A percentile compares a stretch with the other conserved stretches of the same genome.
phyloP scores from a whole-genome alignment of 2,797 vertebrate species.

The Lacerta agilis region DNA sequence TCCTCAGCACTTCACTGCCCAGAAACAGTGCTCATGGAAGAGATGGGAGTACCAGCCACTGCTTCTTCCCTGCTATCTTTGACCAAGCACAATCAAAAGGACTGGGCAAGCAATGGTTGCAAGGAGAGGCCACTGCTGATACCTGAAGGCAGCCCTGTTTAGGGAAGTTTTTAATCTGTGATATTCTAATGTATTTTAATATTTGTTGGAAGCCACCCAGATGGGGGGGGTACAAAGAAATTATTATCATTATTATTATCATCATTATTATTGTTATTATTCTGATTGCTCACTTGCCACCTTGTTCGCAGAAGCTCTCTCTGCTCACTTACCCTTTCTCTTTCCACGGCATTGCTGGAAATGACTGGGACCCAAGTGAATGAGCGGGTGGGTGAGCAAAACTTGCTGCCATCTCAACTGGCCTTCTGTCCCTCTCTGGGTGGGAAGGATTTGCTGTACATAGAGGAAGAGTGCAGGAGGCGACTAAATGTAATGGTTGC shows the following conservation, averaged over 20 bases:
- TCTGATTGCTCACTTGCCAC: background rate
- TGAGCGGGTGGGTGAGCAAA: background rate
- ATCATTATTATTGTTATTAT: background rate
- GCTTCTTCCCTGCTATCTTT: too few relatives aligned
- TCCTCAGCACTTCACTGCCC: background rate
- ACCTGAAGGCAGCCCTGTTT: too few relatives aligned
- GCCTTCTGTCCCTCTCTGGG: background rate
- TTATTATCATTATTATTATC: too few relatives aligned
- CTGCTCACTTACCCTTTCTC: background rate
- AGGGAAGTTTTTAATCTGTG: too few relatives aligned
- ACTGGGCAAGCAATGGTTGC: background rate
- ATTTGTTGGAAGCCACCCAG: too few relatives aligned
- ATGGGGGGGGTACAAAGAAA: too few relatives aligned
- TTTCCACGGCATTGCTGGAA: too few relatives aligned
- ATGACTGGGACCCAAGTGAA: too few relatives aligned
- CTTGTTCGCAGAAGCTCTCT: background rate
- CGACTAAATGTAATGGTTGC: background rate
- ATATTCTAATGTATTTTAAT: too few relatives aligned
- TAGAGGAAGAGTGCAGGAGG: background rate
- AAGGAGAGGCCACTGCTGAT: background rate
- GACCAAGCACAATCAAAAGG: background rate
- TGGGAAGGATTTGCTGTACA: background rate
- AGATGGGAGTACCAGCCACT: background rate
- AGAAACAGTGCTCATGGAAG: background rate
- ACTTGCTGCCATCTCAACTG: background rate